Base-by-base conservation (phyloP, 2,888 invertebrate genomes). In the Hypomecis punctinalis region DNA sequence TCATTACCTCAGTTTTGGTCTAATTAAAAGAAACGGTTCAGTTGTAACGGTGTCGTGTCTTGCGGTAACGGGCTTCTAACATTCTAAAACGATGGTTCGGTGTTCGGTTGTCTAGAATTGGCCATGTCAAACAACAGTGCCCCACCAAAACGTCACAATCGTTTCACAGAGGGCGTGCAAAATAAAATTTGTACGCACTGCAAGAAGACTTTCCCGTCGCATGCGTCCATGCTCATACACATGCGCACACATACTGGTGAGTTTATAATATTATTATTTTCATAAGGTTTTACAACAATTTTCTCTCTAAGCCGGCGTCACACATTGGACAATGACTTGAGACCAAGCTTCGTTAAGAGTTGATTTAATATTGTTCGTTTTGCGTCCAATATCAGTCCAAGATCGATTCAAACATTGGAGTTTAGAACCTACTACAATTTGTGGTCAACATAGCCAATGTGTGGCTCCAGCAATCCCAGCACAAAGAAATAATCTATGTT, bases 171-270 rank as follows among this genome's bases (percentile, higher is more conserved):
- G 85, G 94, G 93, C 82, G 89, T 86, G 80, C 91, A 93, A 81
- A 94, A 91, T 84, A 95, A 95, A 89, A 91, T 90, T 70, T 96
- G 96, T 87, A 86, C 94, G 76, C 94, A 95, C 67, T 96, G 96
- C 90, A 94, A 94, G 83, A 96, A 96, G 89, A 93, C 93, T 72
- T 96, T 96, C 89, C 96, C 96, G 63, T 96, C 96, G 59, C 96
- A 96, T 84, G 96, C 96, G 59, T 96, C 96, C 63, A 96, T 96
- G 96, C 93, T 96, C 66, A 96, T 96, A 77, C 96, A 96, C 83
- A 94, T 95, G 86, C 92, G 96, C 76, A 96, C 96, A 40, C 96
- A 96, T 78, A 96, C 96, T 74, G 95, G 95, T 88, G 40, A 80
- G 80, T 10, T 48, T 35, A 39, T 35, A 35, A 11, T 23, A 46